Percentiles rank a stretch among this genome's conserved stretches.
These are phyloP conservation scores for Pelvicachromis taeniatus DNA, from an alignment of 2,113 vertebrate genomes.

Conservation along the genomic window DNA sequence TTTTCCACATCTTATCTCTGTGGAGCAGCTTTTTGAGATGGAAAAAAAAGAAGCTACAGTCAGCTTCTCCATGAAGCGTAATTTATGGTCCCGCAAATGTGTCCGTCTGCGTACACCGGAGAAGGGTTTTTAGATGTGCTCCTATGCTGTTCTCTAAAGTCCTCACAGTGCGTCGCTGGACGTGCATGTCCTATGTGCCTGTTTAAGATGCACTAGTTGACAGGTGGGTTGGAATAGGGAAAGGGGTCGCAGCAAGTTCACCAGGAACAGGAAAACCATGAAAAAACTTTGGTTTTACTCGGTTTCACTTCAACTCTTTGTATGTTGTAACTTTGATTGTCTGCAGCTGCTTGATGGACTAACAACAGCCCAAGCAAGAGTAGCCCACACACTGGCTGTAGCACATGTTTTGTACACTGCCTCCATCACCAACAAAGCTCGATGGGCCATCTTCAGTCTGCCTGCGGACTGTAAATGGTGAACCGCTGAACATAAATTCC, in stretches of 20 bases:
- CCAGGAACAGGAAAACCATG: neutral
- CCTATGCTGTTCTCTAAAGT: neutral
- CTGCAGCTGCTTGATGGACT: neutral
- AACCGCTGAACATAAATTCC: neutral
- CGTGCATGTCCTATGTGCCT: neutral
- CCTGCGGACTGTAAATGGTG: neutral
- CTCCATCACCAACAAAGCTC: neutral
- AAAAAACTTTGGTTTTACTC: neutral
- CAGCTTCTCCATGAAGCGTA: neutral
- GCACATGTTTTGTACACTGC: neutral
- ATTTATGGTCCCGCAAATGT: neutral
- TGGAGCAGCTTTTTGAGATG: neutral
- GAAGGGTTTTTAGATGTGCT: neutral
- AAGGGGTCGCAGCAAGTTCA: neutral
- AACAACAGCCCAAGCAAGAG: neutral
- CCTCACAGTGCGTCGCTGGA: neutral
- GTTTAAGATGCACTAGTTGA: neutral
- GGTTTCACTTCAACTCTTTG: neutral
- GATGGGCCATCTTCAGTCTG: neutral
- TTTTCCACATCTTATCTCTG: conserved; percentile 2
- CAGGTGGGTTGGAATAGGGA: neutral
- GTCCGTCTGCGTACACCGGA: neutral
- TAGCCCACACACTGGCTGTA: neutral
- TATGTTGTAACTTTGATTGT: neutral
- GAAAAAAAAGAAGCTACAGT: neutral